Percentiles rank a stretch among this genome's conserved stretches.
Conservation (phyloP, 2,888 invertebrate species). For the Dicyrtoma fusca region DNA sequence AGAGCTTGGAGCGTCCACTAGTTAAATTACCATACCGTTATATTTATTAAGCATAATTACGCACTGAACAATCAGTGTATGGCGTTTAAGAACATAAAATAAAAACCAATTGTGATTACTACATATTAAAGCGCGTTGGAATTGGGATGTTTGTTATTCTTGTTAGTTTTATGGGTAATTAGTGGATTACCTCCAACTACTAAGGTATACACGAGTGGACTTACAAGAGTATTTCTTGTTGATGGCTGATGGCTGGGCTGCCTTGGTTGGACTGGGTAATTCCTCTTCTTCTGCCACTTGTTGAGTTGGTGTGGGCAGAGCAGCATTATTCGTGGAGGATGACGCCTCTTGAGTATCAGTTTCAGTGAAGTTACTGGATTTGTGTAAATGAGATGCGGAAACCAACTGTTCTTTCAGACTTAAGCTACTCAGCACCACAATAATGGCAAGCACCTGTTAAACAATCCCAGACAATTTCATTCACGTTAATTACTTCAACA, state of each 20-base stretch:
- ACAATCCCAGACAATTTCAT: slow-evolving; percentile 20
- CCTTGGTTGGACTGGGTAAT: not conserved
- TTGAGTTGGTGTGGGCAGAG: not conserved
- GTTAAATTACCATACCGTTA: no score
- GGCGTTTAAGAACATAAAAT: no score
- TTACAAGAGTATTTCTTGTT: slow-evolving; percentile 27
- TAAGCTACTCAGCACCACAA: slow-evolving; percentile 29
- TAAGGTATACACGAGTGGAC: not conserved
- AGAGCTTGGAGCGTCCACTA: no score
- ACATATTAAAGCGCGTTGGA: no score
- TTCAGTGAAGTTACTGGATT: slow-evolving; percentile 17
- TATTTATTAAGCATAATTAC: no score
- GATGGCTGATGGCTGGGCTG: not conserved
- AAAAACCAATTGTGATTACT: no score
- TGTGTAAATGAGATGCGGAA: slow-evolving; percentile 42
- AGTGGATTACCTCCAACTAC: no score
- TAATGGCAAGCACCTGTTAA: slow-evolving; percentile 31
- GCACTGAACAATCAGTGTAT: no score
- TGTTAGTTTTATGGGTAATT: no score
- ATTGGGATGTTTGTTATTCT: no score
- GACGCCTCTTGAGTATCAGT: not conserved
- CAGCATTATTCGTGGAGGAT: not conserved
- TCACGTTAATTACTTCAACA: slow-evolving; percentile 19
- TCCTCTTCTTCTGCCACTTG: no score
- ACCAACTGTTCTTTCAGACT: slow-evolving; percentile 40